A percentile compares a stretch with the other conserved stretches of the same genome.
Evolutionary conservation across 2,888 invertebrate species (phyloP).

Genomic region (Congeria kusceri): DNA sequence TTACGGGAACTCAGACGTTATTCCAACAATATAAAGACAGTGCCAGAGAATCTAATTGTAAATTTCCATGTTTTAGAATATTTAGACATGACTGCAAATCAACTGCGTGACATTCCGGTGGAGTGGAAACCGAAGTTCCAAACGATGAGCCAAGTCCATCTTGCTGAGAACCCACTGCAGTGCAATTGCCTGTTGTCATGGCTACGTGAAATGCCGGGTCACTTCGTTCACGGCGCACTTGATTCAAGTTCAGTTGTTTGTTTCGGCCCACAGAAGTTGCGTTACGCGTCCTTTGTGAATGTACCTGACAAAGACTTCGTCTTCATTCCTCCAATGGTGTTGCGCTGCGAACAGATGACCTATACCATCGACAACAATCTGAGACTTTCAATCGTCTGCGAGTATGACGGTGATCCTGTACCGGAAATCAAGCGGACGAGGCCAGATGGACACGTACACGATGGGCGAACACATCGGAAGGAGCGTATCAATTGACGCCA

Average conservation of each 20-base stretch:
- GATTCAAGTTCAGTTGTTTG: constrained; percentile 61
- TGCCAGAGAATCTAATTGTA: no score
- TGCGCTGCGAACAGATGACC: constrained; percentile 47
- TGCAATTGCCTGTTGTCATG: constrained; percentile 71
- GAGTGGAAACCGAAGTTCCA: constrained; percentile 54
- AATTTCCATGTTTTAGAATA: constrained; percentile 51
- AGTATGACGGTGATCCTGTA: constrained; percentile 64
- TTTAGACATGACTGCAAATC: constrained; percentile 65
- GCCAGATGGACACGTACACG: constrained; percentile 51
- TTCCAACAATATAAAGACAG: no score
- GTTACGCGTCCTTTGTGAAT: constrained; percentile 51
- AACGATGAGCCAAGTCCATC: constrained; percentile 49
- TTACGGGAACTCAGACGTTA: no score
- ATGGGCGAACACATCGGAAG: constrained; percentile 31
- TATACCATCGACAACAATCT: constrained; percentile 49
- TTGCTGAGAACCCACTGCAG: constrained; percentile 68
- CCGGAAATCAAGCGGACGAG: constrained; percentile 65
- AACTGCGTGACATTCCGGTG: constrained; percentile 51
- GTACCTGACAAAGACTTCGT: constrained; percentile 57
- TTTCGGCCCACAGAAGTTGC: constrained; percentile 58
- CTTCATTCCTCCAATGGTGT: constrained; percentile 64
- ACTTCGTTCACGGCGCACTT: constrained; percentile 34
- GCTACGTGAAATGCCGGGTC: constrained; percentile 58
- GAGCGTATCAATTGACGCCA: constrained; percentile 45
- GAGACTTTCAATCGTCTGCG: constrained; percentile 54